Conservation (phyloP, 2,888 invertebrate species). For the Lithophane ornitopus region DNA sequence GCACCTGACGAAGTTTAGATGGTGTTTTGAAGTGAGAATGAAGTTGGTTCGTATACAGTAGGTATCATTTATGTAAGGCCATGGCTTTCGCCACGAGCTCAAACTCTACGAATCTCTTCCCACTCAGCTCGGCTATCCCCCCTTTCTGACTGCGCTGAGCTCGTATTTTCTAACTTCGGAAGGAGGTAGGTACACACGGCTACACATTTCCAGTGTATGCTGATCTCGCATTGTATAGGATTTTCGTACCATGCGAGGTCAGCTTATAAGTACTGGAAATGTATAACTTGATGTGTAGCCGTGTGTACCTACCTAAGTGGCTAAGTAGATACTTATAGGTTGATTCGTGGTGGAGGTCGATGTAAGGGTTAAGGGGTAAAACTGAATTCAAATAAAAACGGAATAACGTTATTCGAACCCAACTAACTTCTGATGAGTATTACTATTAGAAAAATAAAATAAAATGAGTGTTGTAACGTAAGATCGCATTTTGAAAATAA, state of each 20-base stretch:
- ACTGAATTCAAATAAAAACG: background rate
- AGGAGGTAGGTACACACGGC: too few relatives aligned
- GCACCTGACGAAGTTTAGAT: slow-evolving; percentile 83
- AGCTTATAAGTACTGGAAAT: too few relatives aligned
- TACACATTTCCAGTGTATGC: too few relatives aligned
- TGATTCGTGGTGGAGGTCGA: background rate
- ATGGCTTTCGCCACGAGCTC: background rate
- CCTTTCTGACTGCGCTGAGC: too few relatives aligned
- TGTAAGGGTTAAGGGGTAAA: background rate
- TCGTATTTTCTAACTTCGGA: background rate
- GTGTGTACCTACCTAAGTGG: background rate
- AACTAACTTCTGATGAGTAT: background rate
- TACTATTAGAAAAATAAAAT: slow-evolving; percentile 7
- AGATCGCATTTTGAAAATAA: slow-evolving; percentile 5
- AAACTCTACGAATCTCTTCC: too few relatives aligned
- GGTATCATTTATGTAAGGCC: background rate
- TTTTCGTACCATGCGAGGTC: too few relatives aligned
- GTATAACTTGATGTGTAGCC: too few relatives aligned
- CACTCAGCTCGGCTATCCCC: too few relatives aligned
- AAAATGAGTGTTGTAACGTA: slow-evolving; percentile 12
- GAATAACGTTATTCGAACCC: background rate
- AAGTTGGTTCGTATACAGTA: background rate
- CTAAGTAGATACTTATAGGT: background rate
- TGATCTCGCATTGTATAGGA: too few relatives aligned
- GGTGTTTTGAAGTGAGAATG: background rate